Percentiles rank a stretch among this genome's conserved stretches.
These are phyloP conservation scores for Horisme vitalbata DNA, from an alignment of 2,888 invertebrate species.

Conservation along the genomic window DNA sequence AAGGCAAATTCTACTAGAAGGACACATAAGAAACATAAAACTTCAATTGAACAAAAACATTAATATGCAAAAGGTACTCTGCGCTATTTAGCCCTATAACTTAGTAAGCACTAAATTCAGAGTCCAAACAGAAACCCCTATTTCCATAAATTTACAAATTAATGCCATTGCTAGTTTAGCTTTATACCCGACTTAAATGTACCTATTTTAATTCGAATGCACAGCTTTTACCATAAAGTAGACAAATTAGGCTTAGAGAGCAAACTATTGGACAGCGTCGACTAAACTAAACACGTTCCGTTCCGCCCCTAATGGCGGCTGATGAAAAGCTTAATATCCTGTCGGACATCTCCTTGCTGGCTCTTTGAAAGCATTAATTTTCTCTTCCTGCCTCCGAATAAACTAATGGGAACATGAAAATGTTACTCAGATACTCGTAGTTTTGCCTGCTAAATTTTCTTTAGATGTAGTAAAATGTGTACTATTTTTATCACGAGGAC, in stretches of 20 bases:
- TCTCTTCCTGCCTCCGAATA: slow-evolving; percentile 55
- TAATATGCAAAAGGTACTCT: too few relatives aligned
- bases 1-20: too few relatives aligned
- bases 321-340: slow-evolving; percentile 70
- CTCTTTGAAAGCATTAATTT: slow-evolving; percentile 68
- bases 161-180: slow-evolving; percentile 18
- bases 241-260: slow-evolving; percentile 40
- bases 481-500: too few relatives aligned
- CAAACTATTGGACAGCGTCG: slow-evolving; percentile 35
- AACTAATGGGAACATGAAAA: slow-evolving; percentile 49
- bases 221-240: slow-evolving; percentile 39
- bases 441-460: slow-evolving; percentile 22
- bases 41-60: too few relatives aligned
- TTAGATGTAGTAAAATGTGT: slow-evolving; percentile 22
- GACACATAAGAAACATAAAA: too few relatives aligned
- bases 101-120: slow-evolving; percentile 7
- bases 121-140: slow-evolving; percentile 14
- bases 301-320: slow-evolving; percentile 49
- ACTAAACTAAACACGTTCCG: slow-evolving; percentile 36
- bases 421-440: slow-evolving; percentile 23
- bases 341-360: slow-evolving; percentile 46
- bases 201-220: slow-evolving; percentile 27
- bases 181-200: slow-evolving; percentile 15
- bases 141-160: slow-evolving; percentile 21
- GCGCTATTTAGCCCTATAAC: too few relatives aligned